Evolutionary conservation across 2,113 vertebrate genomes (phyloP), one percentile per base, ranked within the genome.

Genomic region (Capreolus pygargus): DNA sequence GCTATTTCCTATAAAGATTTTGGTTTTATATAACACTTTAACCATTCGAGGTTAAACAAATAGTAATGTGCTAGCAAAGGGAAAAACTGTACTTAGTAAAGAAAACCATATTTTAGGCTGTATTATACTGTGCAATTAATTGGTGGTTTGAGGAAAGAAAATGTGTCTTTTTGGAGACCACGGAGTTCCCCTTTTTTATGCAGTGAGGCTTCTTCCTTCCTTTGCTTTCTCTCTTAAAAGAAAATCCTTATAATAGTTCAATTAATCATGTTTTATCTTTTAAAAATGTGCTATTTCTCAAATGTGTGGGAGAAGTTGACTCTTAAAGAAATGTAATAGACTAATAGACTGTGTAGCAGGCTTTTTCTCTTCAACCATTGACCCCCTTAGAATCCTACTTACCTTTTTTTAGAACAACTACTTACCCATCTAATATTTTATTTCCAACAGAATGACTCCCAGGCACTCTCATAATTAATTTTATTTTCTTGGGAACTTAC

Each of bases 41-140:
- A 57, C 76, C 21, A 47, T 86, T 21, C 70, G 50, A 98, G 88
- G 89, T 95, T 97, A 98, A 98, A 98, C 84, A 97, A 97, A 98
- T 97, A 93, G 28, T 67, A 57, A 39, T 30, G 36, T 95, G 9
- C 16, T 98, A 93, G 76, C 36, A 89, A 67, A 97, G 92, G 91
- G 81, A 61, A 96, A 93, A 52, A 96, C 91, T 96, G 64, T 67
- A 64, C 93, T 98, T 95, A 78, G 86, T 76, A 47, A 93, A 89
- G 81, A 81, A 93, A 98, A 89, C 61, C 60, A 78, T 93, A 83
- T 57, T 96, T 98, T 92, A 64, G 7, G 45, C 74, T 96, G 57
- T 97, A 70, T 97, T 78, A 97, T 97, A 92, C 96, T 90, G 84
- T 70, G 92, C 39, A 86, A 39, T 19, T 97, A 95, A 98, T 76